Evolutionary conservation across 1,140 invertebrate genomes (phyloP), one percentile per base, ranked within the genome.

Genomic region (Drosophila ercepeae): DNA sequence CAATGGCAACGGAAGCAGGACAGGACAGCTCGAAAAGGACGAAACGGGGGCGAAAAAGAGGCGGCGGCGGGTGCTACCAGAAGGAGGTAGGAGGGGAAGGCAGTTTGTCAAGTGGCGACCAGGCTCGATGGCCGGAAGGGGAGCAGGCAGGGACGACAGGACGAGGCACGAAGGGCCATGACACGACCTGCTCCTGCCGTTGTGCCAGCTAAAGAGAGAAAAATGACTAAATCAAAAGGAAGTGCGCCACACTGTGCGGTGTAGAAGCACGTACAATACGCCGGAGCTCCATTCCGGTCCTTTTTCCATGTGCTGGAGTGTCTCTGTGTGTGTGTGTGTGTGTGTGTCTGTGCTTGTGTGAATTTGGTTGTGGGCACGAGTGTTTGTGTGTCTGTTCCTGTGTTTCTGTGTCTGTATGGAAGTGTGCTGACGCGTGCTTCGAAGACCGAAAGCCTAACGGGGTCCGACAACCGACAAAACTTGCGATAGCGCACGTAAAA

Each of bases 191-290:
- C 68, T 71, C 44, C 68, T 70, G 52, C 53, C 46, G 52, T 25
- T 59, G 53, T 81, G 81, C 74, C 81, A 74, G 82, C 82, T 89
- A 89, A 89, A 89, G 81, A 88, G 88, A 89, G 88, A 89, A 89
- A 89, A 89, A 89, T 89, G 88, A 89, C 88, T 89, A 89, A 89
- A 89, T 89, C 88, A 89, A 89, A 67, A 89, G 88, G 88, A 89
- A 89, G 88, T 89, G 75, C 81, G 88, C 76, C 77, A 89, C 75
- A 81, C 74, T 73, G 86, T 71, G 84, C 75, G 76, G 82, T 68
- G 82, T 89, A 82, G 71, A 69, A 89, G 83, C 83, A 88, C 78
- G 74, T 89, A 78, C 82, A 82, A 82, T 77, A 82, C 77, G 61
- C 53, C 70, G 46, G 50, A 54, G 36, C 60, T 52, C 36, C 57